Base-by-base conservation (phyloP, 2,797 vertebrate species). In the Gallinago stenura region DNA sequence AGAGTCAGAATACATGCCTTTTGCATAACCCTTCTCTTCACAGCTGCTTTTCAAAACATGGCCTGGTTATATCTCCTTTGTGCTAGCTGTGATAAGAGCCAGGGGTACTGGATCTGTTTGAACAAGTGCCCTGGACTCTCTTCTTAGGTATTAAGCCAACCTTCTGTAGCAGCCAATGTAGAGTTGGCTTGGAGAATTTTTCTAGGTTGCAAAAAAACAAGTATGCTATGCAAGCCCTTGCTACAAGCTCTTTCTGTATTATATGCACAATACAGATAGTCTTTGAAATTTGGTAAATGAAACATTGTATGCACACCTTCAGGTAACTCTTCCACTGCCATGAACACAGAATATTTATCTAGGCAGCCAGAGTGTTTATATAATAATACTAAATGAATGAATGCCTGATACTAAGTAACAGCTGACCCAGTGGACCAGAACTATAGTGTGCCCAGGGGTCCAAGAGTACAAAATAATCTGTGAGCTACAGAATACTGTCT, bases 21-120 rank as follows among this genome's bases (percentile, higher is more conserved):
- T 95, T 91, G 51, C 94, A 94, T 95, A 96, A 93, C 83, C 80
- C 56, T n/a, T 87, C 83, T 33, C 35, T 89, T 94, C 92, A 86
- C 91, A 95, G 91, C 66, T 92, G 66, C 83, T 91, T 90, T 95
- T 85, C 87, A 90, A 91, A 95, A 94, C 72, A 88, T 3, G 2
- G 51, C 43, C 80, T 94, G 85, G 83, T 39, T 95, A 7, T 48
- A 79, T 75, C 39, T 89, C 25, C 20, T 54, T 57, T 87, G 41
- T 5, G 35, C 37, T 88, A 50, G n/a, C 70, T 93, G 28, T 1
- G 19, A 70, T 90, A 2, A 12, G 87, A 93, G 89, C 88, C 91
- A 84, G 83, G 64, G 70, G 66, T 90, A 77, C 62, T 83, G 62
- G 61, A 81, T 83, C 76, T 86, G 57, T 92, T 92, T 96, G 94